Evolutionary conservation across 1,140 invertebrate genomes (phyloP).

Genomic region (Dendrolimus kikuchii): DNA sequence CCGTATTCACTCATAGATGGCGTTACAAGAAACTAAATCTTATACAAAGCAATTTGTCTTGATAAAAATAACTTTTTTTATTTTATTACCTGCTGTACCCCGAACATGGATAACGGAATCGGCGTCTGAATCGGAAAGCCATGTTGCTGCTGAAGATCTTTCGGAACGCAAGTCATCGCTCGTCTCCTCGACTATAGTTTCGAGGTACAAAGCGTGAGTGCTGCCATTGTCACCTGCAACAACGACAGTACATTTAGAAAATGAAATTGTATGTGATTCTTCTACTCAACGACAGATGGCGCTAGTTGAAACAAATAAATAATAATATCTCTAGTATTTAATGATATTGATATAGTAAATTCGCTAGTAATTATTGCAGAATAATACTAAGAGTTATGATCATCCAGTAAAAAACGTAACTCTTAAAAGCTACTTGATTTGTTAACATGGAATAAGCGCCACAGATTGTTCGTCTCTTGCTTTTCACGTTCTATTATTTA

Average conservation of each 20-base stretch:
- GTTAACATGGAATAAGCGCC: too few species aligned
- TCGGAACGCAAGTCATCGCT: conserved; percentile 84
- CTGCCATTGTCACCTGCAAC: conserved; percentile 59
- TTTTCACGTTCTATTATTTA: too few species aligned
- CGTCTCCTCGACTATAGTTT: conserved; percentile 85
- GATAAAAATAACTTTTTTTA: background rate
- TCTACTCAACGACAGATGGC: conserved; percentile 39
- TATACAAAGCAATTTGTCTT: too few species aligned
- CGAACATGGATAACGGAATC: conserved; percentile 67
- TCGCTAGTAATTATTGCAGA: background rate
- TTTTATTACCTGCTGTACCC: conserved; percentile 37
- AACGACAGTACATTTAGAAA: conserved; percentile 8
- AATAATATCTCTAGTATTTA: background rate
- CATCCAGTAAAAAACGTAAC: too few species aligned
- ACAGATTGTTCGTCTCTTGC: too few species aligned
- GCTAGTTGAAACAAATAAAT: conserved; percentile 9
- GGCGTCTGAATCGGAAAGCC: conserved; percentile 69
- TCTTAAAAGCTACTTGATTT: too few species aligned
- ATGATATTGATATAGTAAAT: background rate
- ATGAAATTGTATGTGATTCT: background rate
- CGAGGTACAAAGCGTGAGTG: conserved; percentile 72
- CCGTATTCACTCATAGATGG: conserved; percentile 32
- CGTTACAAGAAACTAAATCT: conserved; percentile 7
- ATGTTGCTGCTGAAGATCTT: conserved; percentile 68
- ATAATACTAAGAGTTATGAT: background rate